Percentiles rank a stretch among this genome's conserved stretches.
Evolutionary conservation across 2,797 vertebrate genomes (phyloP).

Genomic region (Alcedo atthis): DNA sequence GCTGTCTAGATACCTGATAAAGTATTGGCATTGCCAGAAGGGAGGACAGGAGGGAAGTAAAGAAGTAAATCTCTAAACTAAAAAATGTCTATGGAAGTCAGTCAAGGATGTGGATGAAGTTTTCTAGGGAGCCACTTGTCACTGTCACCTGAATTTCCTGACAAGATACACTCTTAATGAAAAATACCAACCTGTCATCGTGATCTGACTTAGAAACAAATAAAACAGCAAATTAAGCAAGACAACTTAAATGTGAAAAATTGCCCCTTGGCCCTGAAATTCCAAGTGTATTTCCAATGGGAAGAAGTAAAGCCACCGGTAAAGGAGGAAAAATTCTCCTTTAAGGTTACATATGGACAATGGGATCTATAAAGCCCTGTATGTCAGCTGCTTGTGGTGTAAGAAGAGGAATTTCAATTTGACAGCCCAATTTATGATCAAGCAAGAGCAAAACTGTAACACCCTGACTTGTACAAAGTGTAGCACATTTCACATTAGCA

Average conservation of each 20-base stretch:
- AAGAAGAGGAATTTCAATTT: background rate
- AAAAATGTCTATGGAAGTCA: background rate
- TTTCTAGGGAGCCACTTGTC: background rate
- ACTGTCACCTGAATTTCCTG: background rate
- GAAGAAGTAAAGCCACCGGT: slow-evolving; percentile 41
- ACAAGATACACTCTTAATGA: slow-evolving; percentile 34
- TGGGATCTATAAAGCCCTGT: background rate
- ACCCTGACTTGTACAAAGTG: background rate
- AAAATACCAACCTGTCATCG: slow-evolving; percentile 17
- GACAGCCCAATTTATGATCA: background rate
- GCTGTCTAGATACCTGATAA: background rate
- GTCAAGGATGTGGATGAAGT: background rate
- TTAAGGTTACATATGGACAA: slow-evolving; percentile 20
- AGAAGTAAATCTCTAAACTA: background rate
- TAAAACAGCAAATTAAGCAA: slow-evolving; percentile 25
- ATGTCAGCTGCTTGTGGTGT: background rate
- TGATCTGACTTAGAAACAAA: slow-evolving; percentile 23
- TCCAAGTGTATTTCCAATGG: slow-evolving; percentile 30
- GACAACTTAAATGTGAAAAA: slow-evolving; percentile 33
- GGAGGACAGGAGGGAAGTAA: background rate
- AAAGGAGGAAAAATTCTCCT: slow-evolving; percentile 32
- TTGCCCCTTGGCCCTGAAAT: slow-evolving; percentile 31
- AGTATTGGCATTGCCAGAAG: slow-evolving; percentile 10
- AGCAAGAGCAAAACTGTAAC: background rate
- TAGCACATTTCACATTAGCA: background rate